Percentiles rank a stretch among this genome's conserved stretches.
phyloP scores from a whole-genome alignment of 2,113 vertebrate genomes.

The Cichladusa arquata region DNA sequence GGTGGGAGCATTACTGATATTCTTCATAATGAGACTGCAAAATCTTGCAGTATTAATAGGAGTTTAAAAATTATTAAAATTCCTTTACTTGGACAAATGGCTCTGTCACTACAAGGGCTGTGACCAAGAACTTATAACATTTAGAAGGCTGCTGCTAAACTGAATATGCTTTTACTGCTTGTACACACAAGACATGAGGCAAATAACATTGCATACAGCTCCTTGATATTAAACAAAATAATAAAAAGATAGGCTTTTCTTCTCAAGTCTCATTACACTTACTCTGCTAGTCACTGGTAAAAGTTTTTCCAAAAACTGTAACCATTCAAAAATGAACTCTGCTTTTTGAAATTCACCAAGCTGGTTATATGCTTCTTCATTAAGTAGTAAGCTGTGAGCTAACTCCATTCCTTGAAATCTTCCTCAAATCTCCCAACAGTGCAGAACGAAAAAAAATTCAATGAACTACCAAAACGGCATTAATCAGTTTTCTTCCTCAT shows the following conservation, averaged over 20 bases:
- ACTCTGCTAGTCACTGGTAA: constrained; percentile 81
- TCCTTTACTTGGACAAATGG: not conserved
- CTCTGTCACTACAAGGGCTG: not conserved
- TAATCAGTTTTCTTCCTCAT: not conserved
- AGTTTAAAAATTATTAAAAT: not conserved
- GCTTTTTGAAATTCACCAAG: constrained; percentile 82
- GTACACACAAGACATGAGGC: not conserved
- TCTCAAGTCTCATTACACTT: constrained; percentile 37
- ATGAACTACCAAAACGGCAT: not conserved
- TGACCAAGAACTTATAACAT: not conserved
- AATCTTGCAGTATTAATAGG: not conserved
- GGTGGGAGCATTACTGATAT: not conserved
- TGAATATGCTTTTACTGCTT: not conserved
- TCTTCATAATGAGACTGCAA: not conserved
- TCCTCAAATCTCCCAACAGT: not conserved
- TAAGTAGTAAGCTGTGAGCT: constrained; percentile 84
- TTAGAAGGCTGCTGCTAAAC: not conserved
- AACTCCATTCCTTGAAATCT: constrained; percentile 80
- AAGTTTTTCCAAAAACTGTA: constrained; percentile 85
- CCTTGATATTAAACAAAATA: not conserved
- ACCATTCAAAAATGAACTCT: constrained; percentile 87
- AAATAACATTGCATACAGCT: not conserved
- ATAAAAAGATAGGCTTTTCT: not conserved
- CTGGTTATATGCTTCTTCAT: constrained; percentile 78
- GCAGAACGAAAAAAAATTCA: not conserved